Evolutionary conservation across 2,113 vertebrate species (phyloP), one percentile per base, ranked within the genome.

Genomic region (Ceuthmochares aereus): DNA sequence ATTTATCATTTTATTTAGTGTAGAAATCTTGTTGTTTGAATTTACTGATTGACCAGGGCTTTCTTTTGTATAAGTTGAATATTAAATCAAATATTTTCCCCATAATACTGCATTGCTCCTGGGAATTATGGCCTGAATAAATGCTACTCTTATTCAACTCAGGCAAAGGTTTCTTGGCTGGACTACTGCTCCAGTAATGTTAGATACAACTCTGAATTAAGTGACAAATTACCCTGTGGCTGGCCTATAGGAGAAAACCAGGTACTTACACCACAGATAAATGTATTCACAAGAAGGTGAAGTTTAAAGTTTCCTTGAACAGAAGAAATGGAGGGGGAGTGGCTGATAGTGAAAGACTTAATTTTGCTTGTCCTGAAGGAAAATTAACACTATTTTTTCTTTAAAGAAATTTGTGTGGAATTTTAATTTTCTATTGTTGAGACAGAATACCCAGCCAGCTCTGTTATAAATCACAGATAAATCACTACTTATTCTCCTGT

Each of bases 341-440:
- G 73, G 26, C 27, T 87, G 75, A 60, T 14, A 89, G 58, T 75
- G 69, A 84, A 30, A 27, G 40, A 60, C 67, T 87, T 77, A 3
- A 74, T 93, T 89, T 90, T 70, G 8, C 56, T 88, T 84, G 56
- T 94, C 82, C 75, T 94, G 51, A 77, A 96, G 75, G 75, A 94
- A 93, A 95, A 90, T 83, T 60, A 89, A 66, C 17, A 25, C 80
- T 86, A 91, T 58, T 89, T 92, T 92, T 87, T 87, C 68, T 90
- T 70, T 55, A 84, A n/a, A 89, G 58, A 93, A 84, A 49, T 77
- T 43, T 75, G 14, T 75, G 76, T 84, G 76, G 72, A 97, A 95
- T 94, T 81, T 90, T 88, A 4, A 75, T 97, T 92, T 95, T 95
- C 86, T 84, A 34, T 96, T 95, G 56, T 81, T 96, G 66, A 93